Percentiles rank a stretch among this genome's conserved stretches.
phyloP scores from a whole-genome alignment of 2,113 vertebrate species.

The Protobothrops mucrosquamatus region DNA sequence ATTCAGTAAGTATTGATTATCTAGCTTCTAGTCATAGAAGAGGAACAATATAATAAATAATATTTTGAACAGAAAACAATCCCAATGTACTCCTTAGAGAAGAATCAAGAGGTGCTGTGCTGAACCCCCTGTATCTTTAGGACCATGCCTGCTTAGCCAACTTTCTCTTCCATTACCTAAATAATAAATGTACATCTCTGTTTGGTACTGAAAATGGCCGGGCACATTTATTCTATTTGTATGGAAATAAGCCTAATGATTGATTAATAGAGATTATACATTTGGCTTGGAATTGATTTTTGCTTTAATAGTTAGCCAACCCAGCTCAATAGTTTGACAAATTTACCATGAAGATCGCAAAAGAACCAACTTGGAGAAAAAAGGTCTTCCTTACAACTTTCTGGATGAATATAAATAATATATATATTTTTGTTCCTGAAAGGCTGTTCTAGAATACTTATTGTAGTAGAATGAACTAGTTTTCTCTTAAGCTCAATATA shows the following conservation, averaged over 20 bases:
- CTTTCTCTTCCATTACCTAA: background rate
- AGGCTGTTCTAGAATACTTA: background rate
- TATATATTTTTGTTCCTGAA: background rate
- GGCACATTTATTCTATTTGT: background rate
- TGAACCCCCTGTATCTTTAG: background rate
- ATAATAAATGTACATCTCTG: background rate
- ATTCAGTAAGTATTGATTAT: background rate
- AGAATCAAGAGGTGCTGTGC: background rate
- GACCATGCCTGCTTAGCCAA: background rate
- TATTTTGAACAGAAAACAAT: background rate
- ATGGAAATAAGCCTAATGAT: background rate
- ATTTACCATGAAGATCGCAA: background rate
- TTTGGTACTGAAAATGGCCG: background rate
- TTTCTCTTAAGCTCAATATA: background rate
- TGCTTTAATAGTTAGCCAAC: background rate
- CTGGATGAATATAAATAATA: background rate
- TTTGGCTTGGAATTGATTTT: background rate
- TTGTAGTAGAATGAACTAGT: background rate
- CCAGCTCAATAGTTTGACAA: background rate
- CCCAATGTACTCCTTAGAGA: background rate
- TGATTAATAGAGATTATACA: background rate
- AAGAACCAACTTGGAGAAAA: background rate
- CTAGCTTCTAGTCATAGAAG: background rate
- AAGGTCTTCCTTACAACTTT: background rate
- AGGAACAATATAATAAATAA: background rate